Evolutionary conservation across 2,113 vertebrate genomes (phyloP), one percentile per base, ranked within the genome.

Genomic region (Tachysurus vachellii): DNA sequence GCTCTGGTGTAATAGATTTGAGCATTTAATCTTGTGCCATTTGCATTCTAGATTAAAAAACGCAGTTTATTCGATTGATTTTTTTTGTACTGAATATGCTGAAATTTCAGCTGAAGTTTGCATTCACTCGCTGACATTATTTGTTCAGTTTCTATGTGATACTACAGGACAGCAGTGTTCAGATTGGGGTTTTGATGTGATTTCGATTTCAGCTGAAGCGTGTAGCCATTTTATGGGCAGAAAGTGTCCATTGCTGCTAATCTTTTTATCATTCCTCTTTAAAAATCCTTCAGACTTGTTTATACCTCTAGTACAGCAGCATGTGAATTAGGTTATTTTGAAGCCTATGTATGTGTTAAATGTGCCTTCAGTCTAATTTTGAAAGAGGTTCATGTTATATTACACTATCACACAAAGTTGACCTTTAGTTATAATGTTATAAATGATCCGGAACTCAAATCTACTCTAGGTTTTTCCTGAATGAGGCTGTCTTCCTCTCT

Each of bases 401-500:
- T 71, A 54, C n/a, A 44, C 31, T 64, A 79, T 62, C 42, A 62
- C n/a, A 53, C 73, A 85, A 64, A 77, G 57, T 70, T 54, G 50
- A 23, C 66, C 68, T 36, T 83, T 54, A 14, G 53, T 68, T 76
- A 62, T 84, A 73, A 84, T 84, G 17, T 42, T 47, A 61, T 50
- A 79, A 80, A 81, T 56, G 14, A 80, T 70, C 21, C 12, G 61
- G 44, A 62, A 77, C 44, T 79, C 57, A 62, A 47, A 82, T 61
- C 59, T 80, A 8, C 19, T n/a, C 42, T 54, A 23, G 10, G 62
- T 54, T 77, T 28, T 80, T 75, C 23, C 28, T 19, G 77, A 56
- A 83, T 80, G 12, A 61, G 71, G 28, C 71, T 82, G 50, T 86
- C 71, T 53, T 84, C 54, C 50, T 16, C 59, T 82, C 75, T 81